Evolutionary conservation across 2,888 invertebrate species (phyloP).

Genomic region (Pterobdella sp.): DNA sequence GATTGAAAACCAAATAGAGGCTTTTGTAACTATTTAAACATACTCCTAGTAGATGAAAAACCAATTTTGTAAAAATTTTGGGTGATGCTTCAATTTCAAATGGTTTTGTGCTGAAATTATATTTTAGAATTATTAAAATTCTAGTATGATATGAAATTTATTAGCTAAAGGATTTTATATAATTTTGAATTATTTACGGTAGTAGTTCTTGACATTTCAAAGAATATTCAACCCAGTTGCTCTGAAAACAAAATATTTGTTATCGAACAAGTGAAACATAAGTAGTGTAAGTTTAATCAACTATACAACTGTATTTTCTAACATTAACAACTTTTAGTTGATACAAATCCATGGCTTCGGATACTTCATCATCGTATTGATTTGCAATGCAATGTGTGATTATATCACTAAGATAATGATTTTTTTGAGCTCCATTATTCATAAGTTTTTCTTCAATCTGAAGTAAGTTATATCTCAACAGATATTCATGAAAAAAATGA

Average conservation of each 20-base stretch:
- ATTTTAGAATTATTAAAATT: neutral
- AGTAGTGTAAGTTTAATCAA: neutral
- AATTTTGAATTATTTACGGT: slow-evolving; percentile 55
- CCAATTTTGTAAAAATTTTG: slow-evolving; percentile 66
- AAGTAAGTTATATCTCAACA: neutral
- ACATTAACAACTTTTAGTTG: slow-evolving; percentile 78
- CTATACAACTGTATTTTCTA: slow-evolving; percentile 32
- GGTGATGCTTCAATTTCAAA: slow-evolving; percentile 35
- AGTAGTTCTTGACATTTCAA: slow-evolving; percentile 57
- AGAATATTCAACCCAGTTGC: slow-evolving; percentile 66
- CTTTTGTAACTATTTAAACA: slow-evolving; percentile 42
- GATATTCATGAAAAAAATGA: neutral
- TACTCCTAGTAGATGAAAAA: slow-evolving; percentile 69
- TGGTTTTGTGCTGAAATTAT: slow-evolving; percentile 8
- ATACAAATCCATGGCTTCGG: slow-evolving; percentile 83
- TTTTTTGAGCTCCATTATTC: slow-evolving; percentile 77
- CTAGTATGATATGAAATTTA: neutral
- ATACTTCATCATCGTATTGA: slow-evolving; percentile 59
- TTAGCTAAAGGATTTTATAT: neutral
- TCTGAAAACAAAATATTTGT: slow-evolving; percentile 43
- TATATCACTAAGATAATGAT: slow-evolving; percentile 79
- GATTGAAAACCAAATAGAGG: neutral
- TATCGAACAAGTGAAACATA: neutral
- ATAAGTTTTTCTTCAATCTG: slow-evolving; percentile 59
- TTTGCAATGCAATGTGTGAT: slow-evolving; percentile 85